Conservation (phyloP, 2,888 invertebrate species). For the Dynastes hyllus region DNA sequence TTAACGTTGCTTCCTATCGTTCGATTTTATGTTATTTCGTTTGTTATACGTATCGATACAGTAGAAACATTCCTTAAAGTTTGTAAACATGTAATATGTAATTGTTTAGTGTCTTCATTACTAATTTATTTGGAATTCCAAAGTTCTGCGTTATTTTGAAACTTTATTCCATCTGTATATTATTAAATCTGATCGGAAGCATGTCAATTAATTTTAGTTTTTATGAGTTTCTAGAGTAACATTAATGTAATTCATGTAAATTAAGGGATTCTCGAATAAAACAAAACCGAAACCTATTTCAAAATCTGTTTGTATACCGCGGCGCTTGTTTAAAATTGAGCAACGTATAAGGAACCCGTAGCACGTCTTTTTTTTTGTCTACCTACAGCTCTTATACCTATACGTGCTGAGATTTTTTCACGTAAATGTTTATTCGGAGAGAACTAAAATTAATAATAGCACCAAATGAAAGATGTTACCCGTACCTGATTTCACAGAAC, state of each 20-base stretch:
- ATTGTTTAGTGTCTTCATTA: background rate
- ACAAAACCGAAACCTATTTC: no score
- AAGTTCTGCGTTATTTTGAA: background rate
- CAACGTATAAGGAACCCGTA: background rate
- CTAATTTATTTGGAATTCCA: no score
- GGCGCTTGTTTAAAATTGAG: constrained; percentile 5
- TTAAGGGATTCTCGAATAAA: background rate
- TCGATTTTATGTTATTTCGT: no score
- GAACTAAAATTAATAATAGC: constrained; percentile 24
- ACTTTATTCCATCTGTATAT: background rate
- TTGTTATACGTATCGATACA: no score
- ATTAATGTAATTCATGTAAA: background rate
- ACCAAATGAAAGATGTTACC: constrained; percentile 53
- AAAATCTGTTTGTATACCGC: no score
- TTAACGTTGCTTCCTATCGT: no score
- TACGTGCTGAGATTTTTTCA: constrained; percentile 20
- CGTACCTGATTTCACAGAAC: constrained; percentile 97
- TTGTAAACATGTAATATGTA: background rate
- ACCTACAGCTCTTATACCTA: background rate
- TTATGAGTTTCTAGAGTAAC: background rate
- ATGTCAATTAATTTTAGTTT: background rate
- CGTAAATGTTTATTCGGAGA: constrained; percentile 23
- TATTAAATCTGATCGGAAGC: background rate
- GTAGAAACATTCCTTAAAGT: no score
- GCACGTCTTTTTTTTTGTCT: background rate